A percentile compares a stretch with the other conserved stretches of the same genome.
Evolutionary conservation across 92 coral and sea anemone genomes (phyloP).

Genomic region (Bergia sp.): DNA sequence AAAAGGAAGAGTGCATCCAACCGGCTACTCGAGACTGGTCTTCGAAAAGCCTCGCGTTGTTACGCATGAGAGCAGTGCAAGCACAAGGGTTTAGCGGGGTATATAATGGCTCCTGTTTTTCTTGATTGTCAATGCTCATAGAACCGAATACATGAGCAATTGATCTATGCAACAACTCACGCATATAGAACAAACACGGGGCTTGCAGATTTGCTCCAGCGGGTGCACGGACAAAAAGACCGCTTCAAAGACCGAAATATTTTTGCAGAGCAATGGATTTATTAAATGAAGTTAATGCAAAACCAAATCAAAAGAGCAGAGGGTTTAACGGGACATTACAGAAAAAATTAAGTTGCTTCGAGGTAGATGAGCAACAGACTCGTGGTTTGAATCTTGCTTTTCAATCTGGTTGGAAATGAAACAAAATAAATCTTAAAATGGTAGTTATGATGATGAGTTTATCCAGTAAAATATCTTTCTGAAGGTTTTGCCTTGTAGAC

Average conservation of each 20-base stretch:
- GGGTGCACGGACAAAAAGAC: background rate
- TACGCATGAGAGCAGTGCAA: conserved; percentile 76
- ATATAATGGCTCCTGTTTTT: conserved; percentile 30
- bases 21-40: conserved; percentile 70
- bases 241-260: background rate
- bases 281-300: too few relatives aligned
- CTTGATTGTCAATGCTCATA: background rate
- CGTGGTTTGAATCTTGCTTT: background rate
- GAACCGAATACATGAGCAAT: background rate
- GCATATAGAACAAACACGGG: background rate
- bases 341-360: too few relatives aligned
- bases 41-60: conserved; percentile 75
- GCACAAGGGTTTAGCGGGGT: conserved; percentile 24
- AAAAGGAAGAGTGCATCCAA: conserved; percentile 53
- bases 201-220: background rate
- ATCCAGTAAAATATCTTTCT: background rate
- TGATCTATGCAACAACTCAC: background rate
- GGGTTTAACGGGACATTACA: background rate
- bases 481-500: background rate
- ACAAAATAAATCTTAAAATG: background rate
- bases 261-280: background rate
- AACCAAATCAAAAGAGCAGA: background rate
- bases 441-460: too few relatives aligned
- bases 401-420: background rate
- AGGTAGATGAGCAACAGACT: background rate